Conservation (phyloP, 2,888 invertebrate species). For the Hoplodrina blanda region DNA sequence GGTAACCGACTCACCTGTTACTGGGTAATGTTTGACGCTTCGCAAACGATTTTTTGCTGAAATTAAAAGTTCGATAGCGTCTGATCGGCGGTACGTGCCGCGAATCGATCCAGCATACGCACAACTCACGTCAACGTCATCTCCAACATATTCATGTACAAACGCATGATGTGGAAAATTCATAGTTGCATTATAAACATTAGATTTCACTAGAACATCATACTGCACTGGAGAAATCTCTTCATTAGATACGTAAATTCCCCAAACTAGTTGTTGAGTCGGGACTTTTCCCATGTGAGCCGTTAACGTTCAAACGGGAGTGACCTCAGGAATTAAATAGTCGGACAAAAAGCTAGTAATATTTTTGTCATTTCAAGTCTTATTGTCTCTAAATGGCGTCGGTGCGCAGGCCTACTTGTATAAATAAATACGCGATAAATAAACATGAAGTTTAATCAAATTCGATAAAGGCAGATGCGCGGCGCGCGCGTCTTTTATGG, state of each 20-base stretch:
- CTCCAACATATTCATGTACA: slow-evolving; percentile 29
- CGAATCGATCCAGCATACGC: slow-evolving; percentile 67
- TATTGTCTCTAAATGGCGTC: slow-evolving; percentile 72
- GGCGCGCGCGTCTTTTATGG: slow-evolving; percentile 81
- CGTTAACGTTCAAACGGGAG: slow-evolving; percentile 51
- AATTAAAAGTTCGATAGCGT: slow-evolving; percentile 86
- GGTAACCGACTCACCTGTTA: slow-evolving; percentile 86
- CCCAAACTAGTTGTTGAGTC: slow-evolving; percentile 52
- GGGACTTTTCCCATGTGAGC: slow-evolving; percentile 49
- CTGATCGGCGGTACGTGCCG: slow-evolving; percentile 77
- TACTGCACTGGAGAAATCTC: slow-evolving; percentile 45
- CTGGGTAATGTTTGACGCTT: slow-evolving; percentile 80
- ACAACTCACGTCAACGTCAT: slow-evolving; percentile 51
- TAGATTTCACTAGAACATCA: slow-evolving; percentile 43
- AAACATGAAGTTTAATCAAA: slow-evolving; percentile 90
- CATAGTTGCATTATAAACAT: slow-evolving; percentile 32
- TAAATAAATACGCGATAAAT: slow-evolving; percentile 85
- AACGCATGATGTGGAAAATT: slow-evolving; percentile 39
- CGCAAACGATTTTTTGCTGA: slow-evolving; percentile 79
- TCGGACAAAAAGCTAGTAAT: slow-evolving; percentile 54
- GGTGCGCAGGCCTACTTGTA: slow-evolving; percentile 72
- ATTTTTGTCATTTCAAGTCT: slow-evolving; percentile 60
- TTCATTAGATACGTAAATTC: slow-evolving; percentile 49
- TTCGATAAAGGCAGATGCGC: slow-evolving; percentile 89
- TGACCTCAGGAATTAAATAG: slow-evolving; percentile 57